phyloP scores from a whole-genome alignment of 2,888 invertebrate genomes.

The Brenthis hecate region DNA sequence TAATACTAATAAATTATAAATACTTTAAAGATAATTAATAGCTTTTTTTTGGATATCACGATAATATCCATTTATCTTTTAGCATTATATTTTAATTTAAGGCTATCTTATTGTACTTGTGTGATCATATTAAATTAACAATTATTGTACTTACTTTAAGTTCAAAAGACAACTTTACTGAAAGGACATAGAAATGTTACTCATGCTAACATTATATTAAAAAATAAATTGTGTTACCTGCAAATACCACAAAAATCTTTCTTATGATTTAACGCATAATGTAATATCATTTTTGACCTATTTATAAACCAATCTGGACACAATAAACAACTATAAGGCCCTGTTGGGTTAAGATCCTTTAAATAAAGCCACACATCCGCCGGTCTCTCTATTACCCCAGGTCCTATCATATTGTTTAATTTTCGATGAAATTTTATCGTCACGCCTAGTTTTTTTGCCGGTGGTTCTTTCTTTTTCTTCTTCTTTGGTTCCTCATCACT shows the following conservation, averaged over 20 bases:
- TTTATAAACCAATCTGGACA: constrained; percentile 78
- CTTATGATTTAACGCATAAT: constrained; percentile 77
- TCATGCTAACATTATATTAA: no score
- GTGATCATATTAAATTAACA: no score
- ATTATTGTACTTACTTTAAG: no score
- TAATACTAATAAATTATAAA: no score
- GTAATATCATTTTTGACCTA: constrained; percentile 70
- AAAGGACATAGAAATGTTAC: no score
- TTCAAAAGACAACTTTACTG: no score
- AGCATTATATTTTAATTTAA: no score
- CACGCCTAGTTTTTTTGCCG: constrained; percentile 42
- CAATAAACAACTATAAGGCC: constrained; percentile 74
- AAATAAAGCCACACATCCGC: constrained; percentile 75
- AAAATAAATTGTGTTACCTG: constrained; percentile 51
- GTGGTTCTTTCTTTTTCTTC: constrained; percentile 48
- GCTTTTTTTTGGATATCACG: no score
- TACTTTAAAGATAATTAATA: no score
- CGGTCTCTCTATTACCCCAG: constrained; percentile 63
- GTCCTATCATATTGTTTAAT: constrained; percentile 41
- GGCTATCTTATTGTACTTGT: no score
- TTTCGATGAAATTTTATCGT: constrained; percentile 47
- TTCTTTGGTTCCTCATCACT: constrained; percentile 41
- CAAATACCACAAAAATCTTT: constrained; percentile 79
- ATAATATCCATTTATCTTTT: no score
- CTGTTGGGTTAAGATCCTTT: constrained; percentile 72